These are phyloP conservation scores for Bufo bufo DNA, from an alignment of 2,113 vertebrate species.

Conservation along the genomic window DNA sequence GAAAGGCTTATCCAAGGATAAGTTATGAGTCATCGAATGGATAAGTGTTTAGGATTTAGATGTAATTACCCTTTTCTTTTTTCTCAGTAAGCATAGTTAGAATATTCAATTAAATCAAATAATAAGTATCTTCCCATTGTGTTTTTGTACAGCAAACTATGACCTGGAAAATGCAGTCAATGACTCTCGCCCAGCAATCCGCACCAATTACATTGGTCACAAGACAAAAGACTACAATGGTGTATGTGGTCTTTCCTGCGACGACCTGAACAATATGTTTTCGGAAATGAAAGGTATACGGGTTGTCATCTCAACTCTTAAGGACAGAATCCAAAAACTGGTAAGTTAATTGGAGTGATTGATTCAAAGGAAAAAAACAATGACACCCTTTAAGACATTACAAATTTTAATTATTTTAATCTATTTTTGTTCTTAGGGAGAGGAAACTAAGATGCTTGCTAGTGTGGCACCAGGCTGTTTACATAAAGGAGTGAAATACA, in stretches of 20 bases:
- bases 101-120: neutral
- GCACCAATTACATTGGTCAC: conserved; percentile 90
- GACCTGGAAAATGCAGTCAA: conserved; percentile 87
- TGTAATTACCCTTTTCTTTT: neutral
- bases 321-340: conserved; percentile 87
- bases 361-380: neutral
- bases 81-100: neutral
- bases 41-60: neutral
- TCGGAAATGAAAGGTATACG: conserved; percentile 88
- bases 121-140: neutral
- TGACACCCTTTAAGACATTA: neutral
- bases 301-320: conserved; percentile 85
- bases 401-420: neutral
- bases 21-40: neutral
- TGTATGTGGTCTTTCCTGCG: conserved; percentile 92
- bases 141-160: conserved; percentile 23
- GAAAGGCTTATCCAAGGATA: neutral
- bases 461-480: conserved; percentile 75
- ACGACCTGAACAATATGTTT: conserved; percentile 89
- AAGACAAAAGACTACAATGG: conserved; percentile 90
- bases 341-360: conserved; percentile 73
- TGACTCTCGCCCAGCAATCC: conserved; percentile 91
- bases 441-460: conserved; percentile 75
- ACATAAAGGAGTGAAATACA: conserved; percentile 85
- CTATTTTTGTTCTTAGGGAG: conserved; percentile 69